Conservation (phyloP, 2,797 vertebrate species). For the Carapus acus region DNA sequence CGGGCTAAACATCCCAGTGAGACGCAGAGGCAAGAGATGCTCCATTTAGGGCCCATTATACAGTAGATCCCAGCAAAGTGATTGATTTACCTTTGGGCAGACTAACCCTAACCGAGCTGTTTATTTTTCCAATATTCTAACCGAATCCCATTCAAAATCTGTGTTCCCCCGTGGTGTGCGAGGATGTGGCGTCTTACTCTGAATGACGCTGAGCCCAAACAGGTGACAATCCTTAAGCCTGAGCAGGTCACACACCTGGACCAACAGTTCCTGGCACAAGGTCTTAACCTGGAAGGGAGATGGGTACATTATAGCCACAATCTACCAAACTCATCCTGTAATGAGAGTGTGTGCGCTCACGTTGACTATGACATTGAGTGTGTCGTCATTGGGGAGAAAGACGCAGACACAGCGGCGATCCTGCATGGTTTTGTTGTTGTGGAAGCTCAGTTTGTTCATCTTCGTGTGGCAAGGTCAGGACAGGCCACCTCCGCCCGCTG, state of each 20-base stretch:
- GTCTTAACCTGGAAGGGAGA: constrained; percentile 84
- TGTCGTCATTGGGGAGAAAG: constrained; percentile 96
- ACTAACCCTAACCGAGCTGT: no score
- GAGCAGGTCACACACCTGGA: constrained; percentile 95
- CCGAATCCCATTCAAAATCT: no score
- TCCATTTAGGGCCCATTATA: constrained; percentile 21
- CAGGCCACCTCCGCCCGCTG: constrained; percentile 58
- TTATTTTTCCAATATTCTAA: no score
- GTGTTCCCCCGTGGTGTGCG: background rate
- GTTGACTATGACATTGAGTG: constrained; percentile 94
- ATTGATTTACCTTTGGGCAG: constrained; percentile 20
- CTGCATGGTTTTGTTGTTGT: constrained; percentile 99
- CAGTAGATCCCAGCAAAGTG: constrained; percentile 18
- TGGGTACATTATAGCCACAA: constrained; percentile 4
- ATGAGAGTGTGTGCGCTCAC: constrained; percentile 71
- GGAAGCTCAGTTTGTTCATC: constrained; percentile 96
- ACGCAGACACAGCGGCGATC: constrained; percentile 98
- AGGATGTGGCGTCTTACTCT: constrained; percentile 76
- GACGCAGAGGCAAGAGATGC: constrained; percentile 51
- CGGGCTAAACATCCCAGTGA: constrained; percentile 23
- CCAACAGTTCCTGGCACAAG: constrained; percentile 89
- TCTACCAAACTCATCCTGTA: no score
- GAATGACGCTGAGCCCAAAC: constrained; percentile 97
- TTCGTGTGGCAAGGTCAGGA: constrained; percentile 68
- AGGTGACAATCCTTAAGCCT: constrained; percentile 94